Conservation (phyloP, 2,113 vertebrate genomes). For the Zosterops borbonicus region DNA sequence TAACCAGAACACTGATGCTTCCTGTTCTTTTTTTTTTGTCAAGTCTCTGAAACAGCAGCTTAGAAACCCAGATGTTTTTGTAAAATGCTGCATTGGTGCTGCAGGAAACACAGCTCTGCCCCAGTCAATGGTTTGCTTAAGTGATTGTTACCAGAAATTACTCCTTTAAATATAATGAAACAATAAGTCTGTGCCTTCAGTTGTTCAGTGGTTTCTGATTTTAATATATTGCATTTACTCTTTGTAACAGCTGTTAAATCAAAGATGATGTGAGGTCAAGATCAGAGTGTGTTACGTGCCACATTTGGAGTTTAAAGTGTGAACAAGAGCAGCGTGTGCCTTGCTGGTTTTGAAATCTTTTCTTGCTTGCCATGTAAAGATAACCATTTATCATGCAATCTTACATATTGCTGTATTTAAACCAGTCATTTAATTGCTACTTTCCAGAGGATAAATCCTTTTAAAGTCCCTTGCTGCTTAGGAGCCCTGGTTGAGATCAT, state of each 20-base stretch:
- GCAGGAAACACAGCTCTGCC: neutral
- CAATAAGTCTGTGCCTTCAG: neutral
- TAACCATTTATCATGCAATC: neutral
- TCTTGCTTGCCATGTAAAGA: neutral
- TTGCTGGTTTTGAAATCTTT: neutral
- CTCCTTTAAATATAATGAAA: neutral
- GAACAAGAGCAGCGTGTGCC: neutral
- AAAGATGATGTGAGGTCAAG: neutral
- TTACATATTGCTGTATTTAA: neutral
- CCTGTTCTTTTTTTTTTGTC: neutral
- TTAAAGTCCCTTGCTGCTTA: neutral
- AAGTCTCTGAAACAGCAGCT: neutral
- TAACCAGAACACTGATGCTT: conserved; percentile 32
- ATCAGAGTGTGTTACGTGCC: neutral
- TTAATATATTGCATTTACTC: neutral
- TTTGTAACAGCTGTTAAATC: neutral
- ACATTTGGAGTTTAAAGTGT: neutral
- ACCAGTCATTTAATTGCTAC: neutral
- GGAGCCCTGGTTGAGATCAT: neutral
- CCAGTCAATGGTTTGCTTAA: neutral
- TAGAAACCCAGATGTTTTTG: conserved; percentile 2
- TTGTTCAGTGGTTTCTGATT: neutral
- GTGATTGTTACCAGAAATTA: neutral
- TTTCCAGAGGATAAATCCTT: neutral
- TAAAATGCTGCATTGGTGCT: neutral